These are phyloP conservation scores for Odontothrips loti DNA, from an alignment of 2,888 invertebrate species.

Conservation along the genomic window DNA sequence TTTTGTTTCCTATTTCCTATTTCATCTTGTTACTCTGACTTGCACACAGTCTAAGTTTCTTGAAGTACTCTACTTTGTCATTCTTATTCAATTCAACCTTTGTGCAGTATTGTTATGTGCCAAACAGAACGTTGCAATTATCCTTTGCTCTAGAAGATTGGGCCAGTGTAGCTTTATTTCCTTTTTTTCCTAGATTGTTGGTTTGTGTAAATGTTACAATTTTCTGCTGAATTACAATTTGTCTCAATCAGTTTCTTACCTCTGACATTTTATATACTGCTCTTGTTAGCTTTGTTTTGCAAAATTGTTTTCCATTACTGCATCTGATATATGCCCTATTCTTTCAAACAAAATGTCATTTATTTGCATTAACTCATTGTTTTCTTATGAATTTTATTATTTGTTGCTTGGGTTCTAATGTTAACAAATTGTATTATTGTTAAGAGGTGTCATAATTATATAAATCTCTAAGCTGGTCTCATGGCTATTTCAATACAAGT, in stretches of 20 bases:
- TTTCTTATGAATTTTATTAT: not conserved
- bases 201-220: not conserved
- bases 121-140: not conserved
- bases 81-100: not conserved
- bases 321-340: not conserved
- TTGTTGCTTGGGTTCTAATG: constrained; percentile 17
- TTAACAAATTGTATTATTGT: constrained; percentile 6
- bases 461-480: too few relatives aligned
- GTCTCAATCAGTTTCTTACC: not conserved
- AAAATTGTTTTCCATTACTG: not conserved
- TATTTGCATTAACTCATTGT: not conserved
- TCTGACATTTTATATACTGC: not conserved
- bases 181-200: not conserved
- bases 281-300: not conserved
- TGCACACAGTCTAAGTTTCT: too few relatives aligned
- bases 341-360: not conserved
- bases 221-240: too few relatives aligned
- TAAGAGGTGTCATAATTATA: not conserved
- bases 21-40: too few relatives aligned
- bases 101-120: not conserved
- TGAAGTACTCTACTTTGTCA: too few relatives aligned
- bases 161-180: not conserved
- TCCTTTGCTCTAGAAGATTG: not conserved
- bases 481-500: too few relatives aligned
- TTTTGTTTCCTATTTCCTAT: not conserved